phyloP scores from a whole-genome alignment of 2,888 invertebrate genomes.

The Thysanoteuthis rhombus region DNA sequence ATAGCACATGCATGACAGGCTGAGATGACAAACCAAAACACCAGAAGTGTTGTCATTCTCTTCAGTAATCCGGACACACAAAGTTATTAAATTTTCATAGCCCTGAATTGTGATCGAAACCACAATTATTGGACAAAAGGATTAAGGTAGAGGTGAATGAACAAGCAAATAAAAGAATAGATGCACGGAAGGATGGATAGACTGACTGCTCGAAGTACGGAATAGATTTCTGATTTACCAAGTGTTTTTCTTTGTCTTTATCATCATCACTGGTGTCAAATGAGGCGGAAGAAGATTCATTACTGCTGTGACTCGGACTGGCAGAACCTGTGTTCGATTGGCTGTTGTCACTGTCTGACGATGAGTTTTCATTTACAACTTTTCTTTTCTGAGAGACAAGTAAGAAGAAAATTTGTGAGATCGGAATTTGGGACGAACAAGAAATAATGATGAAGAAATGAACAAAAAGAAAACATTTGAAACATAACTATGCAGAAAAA shows the following conservation, averaged over 20 bases:
- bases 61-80: neutral
- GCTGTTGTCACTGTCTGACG: conserved; percentile 42
- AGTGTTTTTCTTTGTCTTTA: conserved; percentile 18
- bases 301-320: conserved; percentile 40
- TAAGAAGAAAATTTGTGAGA: conserved; percentile 29
- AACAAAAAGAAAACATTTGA: neutral
- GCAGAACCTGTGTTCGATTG: conserved; percentile 40
- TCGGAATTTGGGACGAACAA: conserved; percentile 30
- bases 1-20: neutral
- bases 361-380: neutral
- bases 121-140: neutral
- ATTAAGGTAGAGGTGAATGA: neutral
- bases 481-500: too few relatives aligned
- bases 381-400: neutral
- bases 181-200: neutral
- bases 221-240: neutral
- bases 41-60: neutral
- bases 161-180: neutral
- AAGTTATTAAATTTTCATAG: neutral
- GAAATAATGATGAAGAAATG: neutral
- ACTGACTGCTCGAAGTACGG: neutral
- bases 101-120: neutral
- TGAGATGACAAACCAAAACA: neutral
- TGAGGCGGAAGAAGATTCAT: conserved; percentile 38
- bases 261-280: conserved; percentile 35